A percentile compares a stretch with the other conserved stretches of the same genome.
Conservation (phyloP, 2,113 vertebrate species). For the Silurus asotus region DNA sequence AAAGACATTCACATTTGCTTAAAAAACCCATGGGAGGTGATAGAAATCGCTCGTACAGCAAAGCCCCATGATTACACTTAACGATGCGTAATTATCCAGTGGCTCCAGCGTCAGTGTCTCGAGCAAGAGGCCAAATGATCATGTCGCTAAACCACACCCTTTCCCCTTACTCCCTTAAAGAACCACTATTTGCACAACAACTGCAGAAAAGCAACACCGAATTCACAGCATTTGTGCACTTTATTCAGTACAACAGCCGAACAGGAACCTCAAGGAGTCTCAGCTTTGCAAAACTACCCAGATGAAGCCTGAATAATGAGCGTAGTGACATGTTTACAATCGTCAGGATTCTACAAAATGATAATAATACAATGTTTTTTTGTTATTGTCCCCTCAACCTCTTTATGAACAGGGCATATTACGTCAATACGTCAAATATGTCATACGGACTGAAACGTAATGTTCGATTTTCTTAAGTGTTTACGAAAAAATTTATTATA, state of each 20-base stretch:
- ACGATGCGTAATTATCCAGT: slow-evolving; percentile 50
- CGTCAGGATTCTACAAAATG: not conserved
- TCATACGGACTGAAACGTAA: too few relatives aligned
- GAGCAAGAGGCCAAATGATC: slow-evolving; percentile 8
- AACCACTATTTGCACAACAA: not conserved
- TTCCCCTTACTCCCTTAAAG: not conserved
- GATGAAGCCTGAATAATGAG: not conserved
- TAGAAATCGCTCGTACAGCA: slow-evolving; percentile 45
- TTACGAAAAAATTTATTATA: too few relatives aligned
- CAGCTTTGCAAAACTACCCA: not conserved
- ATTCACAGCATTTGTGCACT: not conserved
- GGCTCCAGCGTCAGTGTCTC: slow-evolving; percentile 19
- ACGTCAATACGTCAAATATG: too few relatives aligned
- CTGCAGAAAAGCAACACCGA: not conserved
- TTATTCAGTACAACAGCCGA: not conserved
- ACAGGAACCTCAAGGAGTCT: not conserved
- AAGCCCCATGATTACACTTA: slow-evolving; percentile 46
- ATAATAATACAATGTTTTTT: not conserved
- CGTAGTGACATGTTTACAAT: not conserved
- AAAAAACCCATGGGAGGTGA: slow-evolving; percentile 25
- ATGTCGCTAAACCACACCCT: not conserved
- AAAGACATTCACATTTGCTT: slow-evolving; percentile 21
- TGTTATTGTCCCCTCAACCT: not conserved
- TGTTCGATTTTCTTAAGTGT: too few relatives aligned
- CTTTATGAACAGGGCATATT: not conserved